Evolutionary conservation across 2,888 invertebrate genomes (phyloP).

Genomic region (Hydroisotoma schaefferi): DNA sequence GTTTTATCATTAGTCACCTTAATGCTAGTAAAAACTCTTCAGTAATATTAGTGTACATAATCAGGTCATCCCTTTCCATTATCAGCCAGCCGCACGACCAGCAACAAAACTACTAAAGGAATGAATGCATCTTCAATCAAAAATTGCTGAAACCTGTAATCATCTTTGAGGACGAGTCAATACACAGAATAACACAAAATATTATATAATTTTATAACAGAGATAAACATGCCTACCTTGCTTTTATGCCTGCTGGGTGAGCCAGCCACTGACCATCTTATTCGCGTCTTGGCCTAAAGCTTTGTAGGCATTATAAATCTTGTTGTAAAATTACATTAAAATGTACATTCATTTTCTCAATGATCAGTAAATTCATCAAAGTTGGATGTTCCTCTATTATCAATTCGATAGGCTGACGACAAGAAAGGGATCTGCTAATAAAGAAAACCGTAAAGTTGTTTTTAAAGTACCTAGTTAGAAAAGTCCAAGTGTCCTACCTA

Average conservation of each 20-base stretch:
- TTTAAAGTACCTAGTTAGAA: too few relatives aligned
- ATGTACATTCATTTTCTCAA: neutral
- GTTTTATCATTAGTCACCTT: conserved; percentile 5
- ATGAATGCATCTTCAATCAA: conserved; percentile 13
- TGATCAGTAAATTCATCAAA: neutral
- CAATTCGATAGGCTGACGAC: neutral
- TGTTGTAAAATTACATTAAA: neutral
- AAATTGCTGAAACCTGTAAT: conserved; percentile 8
- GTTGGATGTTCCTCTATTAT: neutral
- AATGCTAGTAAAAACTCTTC: too few relatives aligned
- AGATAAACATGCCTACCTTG: conserved; percentile 2
- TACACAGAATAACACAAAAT: too few relatives aligned
- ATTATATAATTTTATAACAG: too few relatives aligned
- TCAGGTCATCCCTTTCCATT: conserved; percentile 20
- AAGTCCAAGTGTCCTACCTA: too few relatives aligned
- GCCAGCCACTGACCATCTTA: neutral
- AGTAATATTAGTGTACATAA: conserved; percentile 6
- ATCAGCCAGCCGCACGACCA: neutral
- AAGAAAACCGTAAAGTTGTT: too few relatives aligned
- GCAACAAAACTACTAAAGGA: neutral
- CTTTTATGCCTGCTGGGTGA: neutral
- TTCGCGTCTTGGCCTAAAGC: neutral
- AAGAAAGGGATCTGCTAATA: too few relatives aligned
- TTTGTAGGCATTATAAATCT: neutral
- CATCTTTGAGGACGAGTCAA: neutral